A percentile compares a stretch with the other conserved stretches of the same genome.
Evolutionary conservation across 2,113 vertebrate genomes (phyloP).

Genomic region (Mola mola): DNA sequence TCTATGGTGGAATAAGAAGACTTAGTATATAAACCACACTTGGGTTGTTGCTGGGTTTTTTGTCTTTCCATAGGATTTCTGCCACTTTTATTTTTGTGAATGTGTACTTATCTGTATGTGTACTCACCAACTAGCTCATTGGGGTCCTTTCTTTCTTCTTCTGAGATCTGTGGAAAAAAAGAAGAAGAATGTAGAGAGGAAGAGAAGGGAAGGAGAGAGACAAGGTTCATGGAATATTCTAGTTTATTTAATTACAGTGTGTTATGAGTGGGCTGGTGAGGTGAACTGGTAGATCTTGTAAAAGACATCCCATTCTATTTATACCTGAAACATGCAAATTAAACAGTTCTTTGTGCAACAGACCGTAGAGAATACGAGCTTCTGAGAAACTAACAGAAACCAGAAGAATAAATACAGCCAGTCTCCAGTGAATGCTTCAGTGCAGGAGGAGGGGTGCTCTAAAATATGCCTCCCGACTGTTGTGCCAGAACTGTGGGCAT

Average conservation of each 20-base stretch:
- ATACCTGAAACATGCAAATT: conserved; percentile 34
- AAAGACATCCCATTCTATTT: conserved; percentile 6
- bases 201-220: conserved; percentile 12
- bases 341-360: conserved; percentile 11
- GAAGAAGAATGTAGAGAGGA: background rate
- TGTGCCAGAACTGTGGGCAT: conserved; percentile 60
- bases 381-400: conserved; percentile 15
- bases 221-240: too few species aligned
- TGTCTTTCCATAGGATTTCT: too few species aligned
- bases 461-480: conserved; percentile 43
- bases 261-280: too few species aligned
- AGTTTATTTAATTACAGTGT: background rate
- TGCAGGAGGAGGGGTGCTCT: conserved; percentile 22
- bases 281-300: background rate
- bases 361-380: background rate
- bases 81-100: too few species aligned
- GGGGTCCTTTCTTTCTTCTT: conserved; percentile 90
- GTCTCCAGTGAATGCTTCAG: conserved; percentile 32
- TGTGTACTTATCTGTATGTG: background rate
- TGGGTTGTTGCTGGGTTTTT: too few species aligned
- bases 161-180: conserved; percentile 80
- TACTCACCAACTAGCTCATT: conserved; percentile 95
- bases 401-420: conserved; percentile 26
- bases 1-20: too few species aligned
- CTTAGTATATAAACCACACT: too few species aligned